Percentiles rank a stretch among this genome's conserved stretches.
Conservation (phyloP, 2,888 invertebrate genomes). For the Xylocampa areola region DNA sequence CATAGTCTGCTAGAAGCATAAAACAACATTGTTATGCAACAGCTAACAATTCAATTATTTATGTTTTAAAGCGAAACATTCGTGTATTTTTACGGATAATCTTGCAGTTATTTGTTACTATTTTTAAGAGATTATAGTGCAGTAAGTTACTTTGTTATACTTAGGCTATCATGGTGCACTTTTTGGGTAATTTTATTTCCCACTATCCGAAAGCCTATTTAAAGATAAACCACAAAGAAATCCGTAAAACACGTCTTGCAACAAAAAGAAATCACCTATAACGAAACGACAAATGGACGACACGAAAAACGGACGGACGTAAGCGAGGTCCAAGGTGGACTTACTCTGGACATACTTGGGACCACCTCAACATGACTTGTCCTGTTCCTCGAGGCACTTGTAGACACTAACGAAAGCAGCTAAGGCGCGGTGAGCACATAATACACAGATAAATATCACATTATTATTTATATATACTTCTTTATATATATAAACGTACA, state of each 20-base stretch:
- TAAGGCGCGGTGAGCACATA: slow-evolving; percentile 75
- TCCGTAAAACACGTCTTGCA: slow-evolving; percentile 4
- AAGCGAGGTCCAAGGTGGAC: slow-evolving; percentile 60
- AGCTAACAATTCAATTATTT: slow-evolving; percentile 39
- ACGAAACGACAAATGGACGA: slow-evolving; percentile 17
- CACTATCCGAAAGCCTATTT: not conserved
- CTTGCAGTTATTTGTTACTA: slow-evolving; percentile 16
- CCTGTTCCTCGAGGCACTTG: slow-evolving; percentile 74
- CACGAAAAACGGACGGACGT: slow-evolving; percentile 48
- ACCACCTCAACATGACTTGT: slow-evolving; percentile 62
- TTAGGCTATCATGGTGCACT: not conserved
- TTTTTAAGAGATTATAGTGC: not conserved
- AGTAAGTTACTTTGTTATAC: not conserved
- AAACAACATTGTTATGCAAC: slow-evolving; percentile 42
- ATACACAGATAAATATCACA: slow-evolving; percentile 68
- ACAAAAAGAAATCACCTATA: not conserved
- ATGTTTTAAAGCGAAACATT: slow-evolving; percentile 1
- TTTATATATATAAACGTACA: slow-evolving; percentile 24
- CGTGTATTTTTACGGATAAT: slow-evolving; percentile 39
- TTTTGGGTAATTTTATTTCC: not conserved
- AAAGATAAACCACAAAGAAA: slow-evolving; percentile 1
- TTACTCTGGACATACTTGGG: slow-evolving; percentile 77
- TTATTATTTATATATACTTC: slow-evolving; percentile 60
- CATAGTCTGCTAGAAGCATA: slow-evolving; percentile 9
- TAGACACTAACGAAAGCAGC: slow-evolving; percentile 82